These are phyloP conservation scores for Cydia pomonella DNA, from an alignment of 1,140 invertebrate genomes.

Conservation along the genomic window DNA sequence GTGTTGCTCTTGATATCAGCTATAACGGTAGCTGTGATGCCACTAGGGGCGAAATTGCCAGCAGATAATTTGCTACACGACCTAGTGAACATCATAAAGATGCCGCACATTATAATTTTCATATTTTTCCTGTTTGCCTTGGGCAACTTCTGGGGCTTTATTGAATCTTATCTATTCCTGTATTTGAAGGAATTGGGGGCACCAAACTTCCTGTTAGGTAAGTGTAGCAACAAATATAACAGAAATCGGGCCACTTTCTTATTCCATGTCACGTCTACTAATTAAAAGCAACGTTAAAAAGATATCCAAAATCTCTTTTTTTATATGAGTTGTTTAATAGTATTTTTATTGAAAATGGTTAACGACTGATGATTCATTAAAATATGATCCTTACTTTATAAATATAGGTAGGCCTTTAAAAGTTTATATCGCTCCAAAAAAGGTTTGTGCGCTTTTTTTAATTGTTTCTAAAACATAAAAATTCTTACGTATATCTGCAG, in stretches of 20 bases:
- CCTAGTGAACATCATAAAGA: slow-evolving; percentile 85
- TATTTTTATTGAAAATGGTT: too few relatives aligned
- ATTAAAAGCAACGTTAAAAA: too few relatives aligned
- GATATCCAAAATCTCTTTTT: too few relatives aligned
- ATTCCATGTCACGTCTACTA: background rate
- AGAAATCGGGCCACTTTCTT: background rate
- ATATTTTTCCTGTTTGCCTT: slow-evolving; percentile 88
- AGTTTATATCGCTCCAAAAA: too few relatives aligned
- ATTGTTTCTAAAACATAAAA: background rate
- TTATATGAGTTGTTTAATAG: too few relatives aligned
- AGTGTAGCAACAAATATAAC: slow-evolving; percentile 42
- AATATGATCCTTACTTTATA: too few relatives aligned
- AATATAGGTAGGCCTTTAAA: too few relatives aligned
- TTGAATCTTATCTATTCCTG: slow-evolving; percentile 91
- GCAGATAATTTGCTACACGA: slow-evolving; percentile 87
- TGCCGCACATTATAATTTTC: slow-evolving; percentile 88
- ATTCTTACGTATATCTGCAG: slow-evolving; percentile 58
- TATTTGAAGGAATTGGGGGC: slow-evolving; percentile 91
- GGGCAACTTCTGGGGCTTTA: slow-evolving; percentile 92
- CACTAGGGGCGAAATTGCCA: slow-evolving; percentile 86
- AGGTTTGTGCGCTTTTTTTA: too few relatives aligned
- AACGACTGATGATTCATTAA: too few relatives aligned
- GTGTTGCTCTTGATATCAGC: slow-evolving; percentile 85
- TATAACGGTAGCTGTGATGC: slow-evolving; percentile 86
- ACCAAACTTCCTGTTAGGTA: slow-evolving; percentile 89